These are phyloP conservation scores for Hirtodrosophila duncani DNA, from an alignment of 2,888 invertebrate species.

Conservation along the genomic window DNA sequence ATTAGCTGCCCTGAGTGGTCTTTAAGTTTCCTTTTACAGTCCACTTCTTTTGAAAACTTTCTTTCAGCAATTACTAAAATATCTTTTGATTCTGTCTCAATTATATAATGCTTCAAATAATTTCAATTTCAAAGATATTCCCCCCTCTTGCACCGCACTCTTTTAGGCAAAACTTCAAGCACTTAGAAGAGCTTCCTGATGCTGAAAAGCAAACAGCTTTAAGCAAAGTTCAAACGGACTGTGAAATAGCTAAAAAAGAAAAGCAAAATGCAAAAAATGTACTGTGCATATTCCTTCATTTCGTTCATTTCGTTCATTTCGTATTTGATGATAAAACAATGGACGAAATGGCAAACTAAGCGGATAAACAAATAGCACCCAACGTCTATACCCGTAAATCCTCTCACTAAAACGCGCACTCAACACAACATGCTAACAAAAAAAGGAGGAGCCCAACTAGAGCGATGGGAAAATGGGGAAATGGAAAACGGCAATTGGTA, in stretches of 20 bases:
- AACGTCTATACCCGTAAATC: slow-evolving; percentile 55
- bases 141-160: too few species aligned
- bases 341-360: slow-evolving; percentile 56
- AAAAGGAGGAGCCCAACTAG: background rate
- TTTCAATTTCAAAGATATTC: too few species aligned
- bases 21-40: too few species aligned
- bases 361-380: slow-evolving; percentile 61
- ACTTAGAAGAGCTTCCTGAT: slow-evolving; percentile 9
- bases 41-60: too few species aligned
- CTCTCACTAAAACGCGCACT: slow-evolving; percentile 58
- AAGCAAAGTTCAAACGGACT: slow-evolving; percentile 2
- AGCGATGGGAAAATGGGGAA: slow-evolving; percentile 1
- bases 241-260: background rate
- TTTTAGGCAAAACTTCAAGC: too few species aligned
- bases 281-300: background rate
- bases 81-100: too few species aligned
- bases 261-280: background rate
- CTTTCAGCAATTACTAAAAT: too few species aligned
- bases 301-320: slow-evolving; percentile 13
- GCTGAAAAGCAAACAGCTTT: background rate
- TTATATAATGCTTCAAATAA: too few species aligned
- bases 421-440: slow-evolving; percentile 43
- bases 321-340: slow-evolving; percentile 53
- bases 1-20: too few species aligned
- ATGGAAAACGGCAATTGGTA: slow-evolving; percentile 5